These are phyloP conservation scores for Patella caerulea DNA, from an alignment of 2,888 invertebrate genomes.

Conservation along the genomic window DNA sequence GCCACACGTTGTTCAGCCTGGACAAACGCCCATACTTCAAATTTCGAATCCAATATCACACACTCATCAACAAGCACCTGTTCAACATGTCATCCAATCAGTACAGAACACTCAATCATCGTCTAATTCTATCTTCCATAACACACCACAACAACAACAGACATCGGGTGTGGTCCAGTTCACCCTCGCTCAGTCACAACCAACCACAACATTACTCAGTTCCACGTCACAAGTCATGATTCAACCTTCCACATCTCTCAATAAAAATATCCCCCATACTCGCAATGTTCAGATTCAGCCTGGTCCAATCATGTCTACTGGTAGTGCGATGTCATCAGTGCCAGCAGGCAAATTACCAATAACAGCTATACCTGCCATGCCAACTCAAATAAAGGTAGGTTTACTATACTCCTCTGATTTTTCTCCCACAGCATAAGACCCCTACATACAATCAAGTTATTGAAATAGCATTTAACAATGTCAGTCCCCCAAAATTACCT, in stretches of 20 bases:
- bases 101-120: background rate
- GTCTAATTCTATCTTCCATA: slow-evolving; percentile 12
- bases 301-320: slow-evolving; percentile 15
- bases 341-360: slow-evolving; percentile 34
- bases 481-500: too few relatives aligned
- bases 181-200: slow-evolving; percentile 16
- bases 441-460: too few relatives aligned
- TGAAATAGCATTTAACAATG: too few relatives aligned
- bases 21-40: slow-evolving; percentile 22
- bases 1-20: slow-evolving; percentile 28
- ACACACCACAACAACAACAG: slow-evolving; percentile 21
- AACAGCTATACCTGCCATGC: slow-evolving; percentile 45
- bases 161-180: slow-evolving; percentile 22
- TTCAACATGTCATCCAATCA: slow-evolving; percentile 16
- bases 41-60: slow-evolving; percentile 16
- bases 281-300: slow-evolving; percentile 2
- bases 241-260: slow-evolving; percentile 12
- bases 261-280: background rate
- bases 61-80: slow-evolving; percentile 16
- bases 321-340: background rate
- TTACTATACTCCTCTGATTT: too few relatives aligned
- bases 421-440: too few relatives aligned
- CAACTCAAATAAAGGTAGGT: slow-evolving; percentile 57
- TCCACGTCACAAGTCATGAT: slow-evolving; percentile 13
- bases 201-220: slow-evolving; percentile 11